Evolutionary conservation across 2,113 vertebrate genomes (phyloP).

Genomic region (Dasyprocta punctata): DNA sequence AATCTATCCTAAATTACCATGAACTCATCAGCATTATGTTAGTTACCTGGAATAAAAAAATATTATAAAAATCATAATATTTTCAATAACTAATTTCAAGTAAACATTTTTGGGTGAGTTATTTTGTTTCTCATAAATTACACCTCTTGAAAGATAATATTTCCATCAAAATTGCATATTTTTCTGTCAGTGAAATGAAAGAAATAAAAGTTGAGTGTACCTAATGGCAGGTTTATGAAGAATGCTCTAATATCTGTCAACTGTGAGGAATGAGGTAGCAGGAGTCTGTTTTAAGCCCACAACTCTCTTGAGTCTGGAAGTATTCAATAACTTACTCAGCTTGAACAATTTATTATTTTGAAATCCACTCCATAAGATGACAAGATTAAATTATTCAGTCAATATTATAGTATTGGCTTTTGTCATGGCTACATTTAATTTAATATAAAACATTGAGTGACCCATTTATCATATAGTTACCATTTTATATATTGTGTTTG

Average conservation of each 20-base stretch:
- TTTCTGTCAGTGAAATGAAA: conserved; percentile 52
- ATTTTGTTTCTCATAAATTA: conserved; percentile 55
- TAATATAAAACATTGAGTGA: conserved; percentile 84
- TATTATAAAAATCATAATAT: not conserved
- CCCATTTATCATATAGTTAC: conserved; percentile 80
- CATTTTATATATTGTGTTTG: conserved; percentile 69
- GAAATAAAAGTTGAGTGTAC: conserved; percentile 39
- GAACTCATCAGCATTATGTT: conserved; percentile 25
- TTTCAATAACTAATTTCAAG: conserved; percentile 6
- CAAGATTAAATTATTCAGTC: conserved; percentile 92
- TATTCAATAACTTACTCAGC: conserved; percentile 77
- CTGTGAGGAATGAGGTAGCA: conserved; percentile 70
- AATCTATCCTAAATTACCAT: not conserved
- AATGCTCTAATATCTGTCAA: conserved; percentile 74
- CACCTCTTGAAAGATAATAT: conserved; percentile 68
- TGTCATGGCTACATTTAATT: conserved; percentile 86
- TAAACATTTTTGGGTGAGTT: not conserved
- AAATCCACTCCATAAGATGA: conserved; percentile 86
- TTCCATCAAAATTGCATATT: conserved; percentile 60
- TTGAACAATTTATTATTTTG: conserved; percentile 91
- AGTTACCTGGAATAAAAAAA: conserved; percentile 51
- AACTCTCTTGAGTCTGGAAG: conserved; percentile 75
- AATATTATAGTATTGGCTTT: conserved; percentile 87
- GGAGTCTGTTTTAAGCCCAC: conserved; percentile 74
- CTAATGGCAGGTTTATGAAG: conserved; percentile 74